phyloP scores from a whole-genome alignment of 2,888 invertebrate species.

The Standfussiana lucernea region DNA sequence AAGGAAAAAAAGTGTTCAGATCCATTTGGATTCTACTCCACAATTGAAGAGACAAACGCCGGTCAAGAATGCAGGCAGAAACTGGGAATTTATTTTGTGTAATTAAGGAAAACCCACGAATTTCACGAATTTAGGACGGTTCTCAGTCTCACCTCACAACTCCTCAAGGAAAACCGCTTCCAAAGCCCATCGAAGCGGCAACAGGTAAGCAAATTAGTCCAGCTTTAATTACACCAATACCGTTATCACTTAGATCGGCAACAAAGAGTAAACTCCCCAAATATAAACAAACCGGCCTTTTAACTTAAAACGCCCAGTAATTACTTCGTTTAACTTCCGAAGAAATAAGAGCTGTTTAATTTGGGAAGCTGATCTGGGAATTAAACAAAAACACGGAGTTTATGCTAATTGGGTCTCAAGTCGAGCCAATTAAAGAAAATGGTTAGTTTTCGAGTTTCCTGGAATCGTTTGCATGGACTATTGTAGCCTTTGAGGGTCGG shows the following conservation, averaged over 20 bases:
- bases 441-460: background rate
- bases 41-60: background rate
- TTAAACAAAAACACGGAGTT: conserved; percentile 52
- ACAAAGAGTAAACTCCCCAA: conserved; percentile 43
- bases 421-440: conserved; percentile 50
- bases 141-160: background rate
- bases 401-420: conserved; percentile 40
- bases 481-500: conserved; percentile 5
- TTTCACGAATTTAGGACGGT: background rate
- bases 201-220: conserved; percentile 25
- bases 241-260: conserved; percentile 43
- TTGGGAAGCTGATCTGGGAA: conserved; percentile 53
- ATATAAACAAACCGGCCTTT: conserved; percentile 54
- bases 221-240: conserved; percentile 31
- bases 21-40: too few species aligned
- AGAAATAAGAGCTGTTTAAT: conserved; percentile 59
- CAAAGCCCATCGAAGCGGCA: conserved; percentile 3
- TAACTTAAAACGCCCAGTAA: conserved; percentile 53
- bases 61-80: background rate
- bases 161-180: background rate
- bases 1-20: background rate
- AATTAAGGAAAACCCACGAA: background rate
- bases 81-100: background rate
- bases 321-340: conserved; percentile 53
- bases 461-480: conserved; percentile 6